Evolutionary conservation across 2,888 invertebrate species (phyloP).

Genomic region (Aspidiotus rigidus): DNA sequence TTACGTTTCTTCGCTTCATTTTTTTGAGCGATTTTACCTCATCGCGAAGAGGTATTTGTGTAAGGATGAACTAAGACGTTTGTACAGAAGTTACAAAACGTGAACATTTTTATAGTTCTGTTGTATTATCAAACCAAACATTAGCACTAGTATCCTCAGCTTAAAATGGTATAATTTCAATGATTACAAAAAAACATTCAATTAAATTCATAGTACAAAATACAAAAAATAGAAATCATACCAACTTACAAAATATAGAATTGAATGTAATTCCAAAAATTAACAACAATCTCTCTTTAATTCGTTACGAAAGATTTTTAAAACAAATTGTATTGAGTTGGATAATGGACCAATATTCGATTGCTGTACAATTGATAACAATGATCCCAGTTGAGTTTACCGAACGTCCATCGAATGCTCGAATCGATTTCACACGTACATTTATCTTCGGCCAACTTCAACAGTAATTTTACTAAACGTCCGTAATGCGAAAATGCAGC

Average conservation of each 20-base stretch:
- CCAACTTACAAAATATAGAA: background rate
- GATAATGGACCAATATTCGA: constrained; percentile 21
- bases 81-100: no score
- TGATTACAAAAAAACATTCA: background rate
- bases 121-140: no score
- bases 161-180: no score
- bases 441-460: constrained; percentile 72
- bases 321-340: constrained; percentile 8
- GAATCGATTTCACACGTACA: constrained; percentile 63
- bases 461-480: constrained; percentile 64
- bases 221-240: background rate
- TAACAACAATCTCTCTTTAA: no score
- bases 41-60: background rate
- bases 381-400: constrained; percentile 44
- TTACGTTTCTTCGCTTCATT: no score
- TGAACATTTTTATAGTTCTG: no score
- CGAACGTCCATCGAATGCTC: constrained; percentile 52
- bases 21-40: background rate
- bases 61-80: no score
- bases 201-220: background rate
- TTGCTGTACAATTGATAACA: constrained; percentile 15
- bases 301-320: background rate
- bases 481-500: constrained; percentile 70
- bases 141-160: no score
- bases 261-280: no score